Evolutionary conservation across 2,113 vertebrate species (phyloP), one percentile per base, ranked within the genome.

Genomic region (Campylorhamphus procurvoides): DNA sequence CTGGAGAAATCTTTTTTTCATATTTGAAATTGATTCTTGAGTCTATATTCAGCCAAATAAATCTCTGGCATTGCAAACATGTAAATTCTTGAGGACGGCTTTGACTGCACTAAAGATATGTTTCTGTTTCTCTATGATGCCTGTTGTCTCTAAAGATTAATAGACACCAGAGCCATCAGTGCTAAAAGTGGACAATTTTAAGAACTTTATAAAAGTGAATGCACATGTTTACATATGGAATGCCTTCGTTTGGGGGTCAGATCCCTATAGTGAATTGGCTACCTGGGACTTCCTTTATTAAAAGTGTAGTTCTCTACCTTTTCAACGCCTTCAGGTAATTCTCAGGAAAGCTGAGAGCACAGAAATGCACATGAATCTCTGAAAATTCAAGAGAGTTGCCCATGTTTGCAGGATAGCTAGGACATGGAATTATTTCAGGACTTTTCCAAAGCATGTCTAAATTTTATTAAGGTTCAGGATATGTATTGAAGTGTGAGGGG

Each of bases 21-120:
- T 73, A 27, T 93, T 84, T 94, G 79, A 95, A 97, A 93, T 40
- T n/a, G 74, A 55, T 84, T 76, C 79, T 81, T 84, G 76, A 68
- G 42, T 77, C 52, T 93, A 53, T 69, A 53, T 91, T 92, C 42
- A 87, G 68, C 56, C 56, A 87, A 74, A 72, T 28, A 44, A 58
- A 82, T 93, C 60, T 79, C 37, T 81, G 84, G 75, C 47, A 84
- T 89, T 56, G 58, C 42, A 93, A 88, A 75, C 56, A 86, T 16
- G 50, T 67, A 90, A 47, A 90, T 83, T 91, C 62, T 87, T 73
- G 18, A 85, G 46, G 49, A 44, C 77, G 42, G 9, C 4, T 93
- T 89, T 76, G 31, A 33, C 59, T 80, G 10, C 12, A 44, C 9
- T 31, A 39, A 75, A 46, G 31, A 53, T 39, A 13, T 35, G 60